Evolutionary conservation across 2,797 vertebrate species (phyloP).

Genomic region (Eulemur mongoz): DNA sequence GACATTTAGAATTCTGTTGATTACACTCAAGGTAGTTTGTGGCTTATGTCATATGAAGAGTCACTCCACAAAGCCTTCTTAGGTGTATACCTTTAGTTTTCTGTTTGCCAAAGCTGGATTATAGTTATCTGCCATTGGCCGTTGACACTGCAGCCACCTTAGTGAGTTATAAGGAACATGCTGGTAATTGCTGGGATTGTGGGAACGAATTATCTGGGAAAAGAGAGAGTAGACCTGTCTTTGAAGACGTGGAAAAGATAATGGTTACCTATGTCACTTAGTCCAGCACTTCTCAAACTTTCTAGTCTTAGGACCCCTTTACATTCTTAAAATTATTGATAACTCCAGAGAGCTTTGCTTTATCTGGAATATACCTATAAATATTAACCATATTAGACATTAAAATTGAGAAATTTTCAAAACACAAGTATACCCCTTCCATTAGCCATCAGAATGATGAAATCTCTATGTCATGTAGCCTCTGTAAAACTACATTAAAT

Average conservation of each 20-base stretch:
- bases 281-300: background rate
- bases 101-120: background rate
- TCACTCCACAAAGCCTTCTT: background rate
- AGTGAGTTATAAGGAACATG: background rate
- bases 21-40: background rate
- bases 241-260: background rate
- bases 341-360: background rate
- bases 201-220: background rate
- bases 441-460: background rate
- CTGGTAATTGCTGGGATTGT: background rate
- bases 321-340: background rate
- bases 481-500: background rate
- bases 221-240: background rate
- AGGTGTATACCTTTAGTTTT: background rate
- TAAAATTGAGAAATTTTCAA: constrained; percentile 23
- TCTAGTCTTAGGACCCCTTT: background rate
- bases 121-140: background rate
- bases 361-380: background rate
- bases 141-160: background rate
- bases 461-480: background rate
- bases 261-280: background rate
- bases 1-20: background rate
- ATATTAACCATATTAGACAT: background rate
- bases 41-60: background rate
- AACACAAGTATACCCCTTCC: background rate